A percentile compares a stretch with the other conserved stretches of the same genome.
Conservation (phyloP, 1,140 invertebrate species). For the Nasonia longicornis region DNA sequence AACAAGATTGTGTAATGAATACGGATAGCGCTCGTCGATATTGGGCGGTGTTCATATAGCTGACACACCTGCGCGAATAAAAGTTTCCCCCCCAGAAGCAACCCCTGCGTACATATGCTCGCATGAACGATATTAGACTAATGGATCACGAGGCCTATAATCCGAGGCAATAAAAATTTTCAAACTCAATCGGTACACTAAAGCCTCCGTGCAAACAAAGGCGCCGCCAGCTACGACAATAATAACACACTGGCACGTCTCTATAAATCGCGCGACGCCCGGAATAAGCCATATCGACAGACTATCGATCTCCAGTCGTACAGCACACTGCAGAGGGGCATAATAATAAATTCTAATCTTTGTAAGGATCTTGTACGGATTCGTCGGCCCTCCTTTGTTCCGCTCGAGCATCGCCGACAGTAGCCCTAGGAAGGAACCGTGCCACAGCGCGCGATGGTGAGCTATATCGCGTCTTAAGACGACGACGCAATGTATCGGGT, state of each 20-base stretch:
- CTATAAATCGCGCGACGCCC: background rate
- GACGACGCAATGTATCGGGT: background rate
- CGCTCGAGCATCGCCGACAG: constrained; percentile 5
- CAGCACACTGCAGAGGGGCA: background rate
- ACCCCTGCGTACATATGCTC: background rate
- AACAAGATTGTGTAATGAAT: background rate
- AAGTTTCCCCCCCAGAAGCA: background rate
- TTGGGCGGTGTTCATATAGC: background rate
- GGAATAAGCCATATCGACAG: background rate
- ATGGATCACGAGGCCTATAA: background rate
- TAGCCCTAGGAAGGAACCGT: background rate
- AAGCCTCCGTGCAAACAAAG: background rate
- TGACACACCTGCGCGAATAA: background rate
- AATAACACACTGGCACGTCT: background rate
- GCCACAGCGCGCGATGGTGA: background rate
- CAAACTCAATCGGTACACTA: background rate
- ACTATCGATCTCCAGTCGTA: constrained; percentile 21
- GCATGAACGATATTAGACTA: background rate
- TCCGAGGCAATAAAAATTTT: constrained; percentile 13
- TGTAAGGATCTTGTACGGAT: constrained; percentile 41
- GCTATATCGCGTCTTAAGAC: background rate
- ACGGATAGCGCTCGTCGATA: background rate
- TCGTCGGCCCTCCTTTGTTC: background rate
- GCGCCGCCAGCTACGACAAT: background rate
- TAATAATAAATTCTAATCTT: constrained; percentile 45